phyloP scores from a whole-genome alignment of 2,888 invertebrate species.

The Nezara viridula region DNA sequence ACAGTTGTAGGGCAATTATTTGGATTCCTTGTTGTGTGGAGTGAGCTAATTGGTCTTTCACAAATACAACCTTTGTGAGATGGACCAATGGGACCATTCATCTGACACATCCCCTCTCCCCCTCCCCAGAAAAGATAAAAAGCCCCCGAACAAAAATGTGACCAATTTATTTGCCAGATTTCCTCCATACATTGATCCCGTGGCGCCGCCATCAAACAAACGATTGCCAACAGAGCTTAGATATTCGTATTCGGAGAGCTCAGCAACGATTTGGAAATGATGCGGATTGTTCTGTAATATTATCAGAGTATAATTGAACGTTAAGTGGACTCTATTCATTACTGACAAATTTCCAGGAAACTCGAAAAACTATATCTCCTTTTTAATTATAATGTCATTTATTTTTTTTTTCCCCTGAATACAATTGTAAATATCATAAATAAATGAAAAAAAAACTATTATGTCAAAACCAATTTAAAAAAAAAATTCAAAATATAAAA shows the following conservation, averaged over 20 bases:
- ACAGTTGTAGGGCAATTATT: constrained; percentile 57
- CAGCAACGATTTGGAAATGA: not conserved
- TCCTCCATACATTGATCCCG: constrained; percentile 49
- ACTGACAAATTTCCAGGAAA: no score
- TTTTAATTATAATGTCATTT: no score
- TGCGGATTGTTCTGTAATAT: no score
- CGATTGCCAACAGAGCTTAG: no score
- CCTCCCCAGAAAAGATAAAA: constrained; percentile 18
- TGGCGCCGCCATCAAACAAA: not conserved
- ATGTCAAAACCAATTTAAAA: no score
- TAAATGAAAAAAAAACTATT: no score
- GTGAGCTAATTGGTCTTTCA: constrained; percentile 54
- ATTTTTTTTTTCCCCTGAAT: no score
- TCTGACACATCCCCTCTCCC: not conserved
- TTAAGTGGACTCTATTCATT: no score
- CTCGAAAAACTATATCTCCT: no score
- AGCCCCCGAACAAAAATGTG: constrained; percentile 62
- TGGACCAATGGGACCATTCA: constrained; percentile 34
- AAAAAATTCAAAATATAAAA: no score
- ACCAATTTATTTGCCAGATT: constrained; percentile 63
- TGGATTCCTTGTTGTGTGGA: constrained; percentile 57
- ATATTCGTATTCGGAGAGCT: not conserved
- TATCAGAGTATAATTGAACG: no score
- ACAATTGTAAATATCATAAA: no score
- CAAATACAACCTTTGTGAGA: constrained; percentile 59